phyloP scores from a whole-genome alignment of 2,113 vertebrate species.

The Cercocebus atys region DNA sequence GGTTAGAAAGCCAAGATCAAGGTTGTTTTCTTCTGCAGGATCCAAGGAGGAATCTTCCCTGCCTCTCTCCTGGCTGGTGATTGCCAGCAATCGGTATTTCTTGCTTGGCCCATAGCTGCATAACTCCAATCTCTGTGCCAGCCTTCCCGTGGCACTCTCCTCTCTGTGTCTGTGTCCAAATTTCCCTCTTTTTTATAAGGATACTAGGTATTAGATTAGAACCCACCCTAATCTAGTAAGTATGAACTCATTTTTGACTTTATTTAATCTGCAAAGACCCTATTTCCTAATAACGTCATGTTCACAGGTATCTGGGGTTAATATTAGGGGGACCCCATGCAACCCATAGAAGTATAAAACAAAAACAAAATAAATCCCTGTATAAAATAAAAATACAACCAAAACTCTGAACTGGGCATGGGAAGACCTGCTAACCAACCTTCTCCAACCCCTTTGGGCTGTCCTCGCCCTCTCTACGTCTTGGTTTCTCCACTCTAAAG shows the following conservation, averaged over 20 bases:
- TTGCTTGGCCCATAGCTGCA: not conserved
- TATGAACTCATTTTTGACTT: not conserved
- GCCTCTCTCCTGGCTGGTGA: not conserved
- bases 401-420: not conserved
- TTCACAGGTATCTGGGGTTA: not conserved
- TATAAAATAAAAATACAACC: not conserved
- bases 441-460: not conserved
- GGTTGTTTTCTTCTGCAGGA: not conserved
- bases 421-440: not conserved
- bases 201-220: not conserved
- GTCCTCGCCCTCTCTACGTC: not conserved
- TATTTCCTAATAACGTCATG: conserved; percentile 4
- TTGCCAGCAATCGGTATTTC: not conserved
- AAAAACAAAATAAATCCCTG: not conserved
- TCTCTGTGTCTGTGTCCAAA: not conserved
- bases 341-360: not conserved
- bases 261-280: not conserved
- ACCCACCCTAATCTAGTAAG: not conserved
- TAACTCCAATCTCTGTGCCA: not conserved
- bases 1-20: not conserved
- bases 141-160: not conserved
- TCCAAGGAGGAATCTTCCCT: not conserved
- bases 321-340: not conserved
- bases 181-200: not conserved
- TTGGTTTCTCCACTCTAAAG: not conserved